These are phyloP conservation scores for Cavia porcellus DNA, from an alignment of 2,113 vertebrate species.

Conservation along the genomic window DNA sequence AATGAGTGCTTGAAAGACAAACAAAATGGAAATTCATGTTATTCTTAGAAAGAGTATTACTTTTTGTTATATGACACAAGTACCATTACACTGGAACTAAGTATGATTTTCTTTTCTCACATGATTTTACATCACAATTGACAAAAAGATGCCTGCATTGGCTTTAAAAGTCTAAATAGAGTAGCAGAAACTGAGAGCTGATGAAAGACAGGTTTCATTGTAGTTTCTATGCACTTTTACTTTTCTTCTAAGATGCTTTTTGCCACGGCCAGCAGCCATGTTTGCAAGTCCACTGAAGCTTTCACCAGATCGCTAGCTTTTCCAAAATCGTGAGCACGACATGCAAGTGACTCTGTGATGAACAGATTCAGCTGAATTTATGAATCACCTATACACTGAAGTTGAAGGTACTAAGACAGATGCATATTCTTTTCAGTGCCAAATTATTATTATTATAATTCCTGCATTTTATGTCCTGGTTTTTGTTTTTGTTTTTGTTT, in stretches of 20 bases:
- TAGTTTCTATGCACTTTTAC: rapidly evolving
- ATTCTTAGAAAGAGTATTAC: background rate
- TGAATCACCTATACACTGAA: background rate
- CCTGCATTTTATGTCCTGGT: rapidly evolving
- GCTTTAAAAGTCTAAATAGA: background rate
- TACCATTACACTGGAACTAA: background rate
- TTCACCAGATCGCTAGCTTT: background rate
- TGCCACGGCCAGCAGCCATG: background rate
- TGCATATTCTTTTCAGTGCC: background rate
- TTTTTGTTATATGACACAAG: background rate
- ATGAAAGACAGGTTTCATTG: no score
- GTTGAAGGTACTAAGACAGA: background rate
- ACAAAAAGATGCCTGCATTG: background rate
- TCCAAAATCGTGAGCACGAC: background rate
- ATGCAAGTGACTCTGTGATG: background rate
- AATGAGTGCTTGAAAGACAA: background rate
- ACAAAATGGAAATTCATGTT: background rate
- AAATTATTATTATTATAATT: background rate
- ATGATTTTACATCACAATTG: background rate
- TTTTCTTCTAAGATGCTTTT: background rate
- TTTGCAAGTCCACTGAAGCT: background rate
- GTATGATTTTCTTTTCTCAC: background rate
- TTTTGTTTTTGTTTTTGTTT: no score
- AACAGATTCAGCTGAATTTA: background rate
- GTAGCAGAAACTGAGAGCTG: background rate